Evolutionary conservation across 2,797 vertebrate genomes (phyloP).

Genomic region (Coccyzus lansbergi): DNA sequence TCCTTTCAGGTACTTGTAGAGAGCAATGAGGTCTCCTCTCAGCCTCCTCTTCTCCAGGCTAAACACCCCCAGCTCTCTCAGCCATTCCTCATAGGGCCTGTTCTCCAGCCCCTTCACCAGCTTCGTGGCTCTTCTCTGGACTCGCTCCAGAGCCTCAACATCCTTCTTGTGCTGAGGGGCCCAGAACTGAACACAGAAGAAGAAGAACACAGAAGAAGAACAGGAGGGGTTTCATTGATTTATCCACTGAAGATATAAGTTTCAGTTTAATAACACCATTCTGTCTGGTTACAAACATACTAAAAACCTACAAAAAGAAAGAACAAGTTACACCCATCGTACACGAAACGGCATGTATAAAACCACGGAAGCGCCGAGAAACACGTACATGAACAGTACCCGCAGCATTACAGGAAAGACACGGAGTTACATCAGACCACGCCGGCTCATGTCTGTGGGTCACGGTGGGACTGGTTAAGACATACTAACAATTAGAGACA

Average conservation of each 20-base stretch:
- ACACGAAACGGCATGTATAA: conserved; percentile 37
- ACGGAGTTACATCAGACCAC: conserved; percentile 19
- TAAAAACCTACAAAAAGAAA: conserved; percentile 73
- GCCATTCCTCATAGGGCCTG: no score
- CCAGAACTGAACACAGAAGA: no score
- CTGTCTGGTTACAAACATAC: conserved; percentile 72
- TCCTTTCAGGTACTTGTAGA: no score
- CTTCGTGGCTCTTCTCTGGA: no score
- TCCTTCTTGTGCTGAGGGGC: no score
- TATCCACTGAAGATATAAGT: conserved; percentile 70
- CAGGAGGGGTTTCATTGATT: conserved; percentile 30
- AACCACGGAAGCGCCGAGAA: conserved; percentile 56
- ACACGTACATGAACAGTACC: conserved; percentile 48
- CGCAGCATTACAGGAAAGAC: conserved; percentile 43
- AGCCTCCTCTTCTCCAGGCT: no score
- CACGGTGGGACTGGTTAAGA: conserved; percentile 29
- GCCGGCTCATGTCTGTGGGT: neutral
- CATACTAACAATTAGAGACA: conserved; percentile 56
- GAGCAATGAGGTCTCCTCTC: no score
- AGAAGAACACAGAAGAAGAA: no score
- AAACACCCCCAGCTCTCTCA: no score
- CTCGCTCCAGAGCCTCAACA: no score
- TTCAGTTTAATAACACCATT: conserved; percentile 74
- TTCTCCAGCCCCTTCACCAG: no score
- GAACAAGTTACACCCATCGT: conserved; percentile 46